phyloP scores from a whole-genome alignment of 2,888 invertebrate genomes.

The Pocota personata region DNA sequence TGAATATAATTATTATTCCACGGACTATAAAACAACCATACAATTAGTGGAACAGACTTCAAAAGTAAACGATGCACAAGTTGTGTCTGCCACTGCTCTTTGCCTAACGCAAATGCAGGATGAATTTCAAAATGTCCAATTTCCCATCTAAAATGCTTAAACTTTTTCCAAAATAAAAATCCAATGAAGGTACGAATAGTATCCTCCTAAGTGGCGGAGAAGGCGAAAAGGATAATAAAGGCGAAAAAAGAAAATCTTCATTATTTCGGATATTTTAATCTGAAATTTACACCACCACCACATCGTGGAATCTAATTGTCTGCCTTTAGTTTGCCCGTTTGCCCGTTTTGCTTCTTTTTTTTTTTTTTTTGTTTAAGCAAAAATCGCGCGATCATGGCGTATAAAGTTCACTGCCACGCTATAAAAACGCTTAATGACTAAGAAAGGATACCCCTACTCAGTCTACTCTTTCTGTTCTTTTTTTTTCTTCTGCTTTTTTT shows the following conservation, averaged over 20 bases:
- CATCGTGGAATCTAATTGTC: conserved; percentile 69
- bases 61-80: conserved; percentile 53
- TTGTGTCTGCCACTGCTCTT: conserved; percentile 20
- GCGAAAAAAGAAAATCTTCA: conserved; percentile 50
- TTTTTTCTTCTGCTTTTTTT: conserved; percentile 1
- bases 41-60: conserved; percentile 57
- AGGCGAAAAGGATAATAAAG: neutral
- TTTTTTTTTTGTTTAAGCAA: conserved; percentile 38
- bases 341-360: neutral
- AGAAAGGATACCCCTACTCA: conserved; percentile 26
- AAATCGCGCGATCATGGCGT: conserved; percentile 52
- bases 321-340: conserved; percentile 19
- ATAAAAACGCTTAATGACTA: conserved; percentile 70
- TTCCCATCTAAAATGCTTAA: neutral
- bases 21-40: conserved; percentile 35
- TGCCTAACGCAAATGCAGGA: conserved; percentile 30
- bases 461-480: neutral
- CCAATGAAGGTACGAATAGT: conserved; percentile 12
- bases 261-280: conserved; percentile 72
- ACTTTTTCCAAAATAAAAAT: neutral
- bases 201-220: conserved; percentile 9
- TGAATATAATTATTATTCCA: conserved; percentile 58
- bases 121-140: conserved; percentile 41
- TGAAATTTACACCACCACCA: conserved; percentile 71
- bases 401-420: conserved; percentile 67